These are phyloP conservation scores for Rhopalosiphum nymphaeae DNA, from an alignment of 2,888 invertebrate genomes.

Conservation along the genomic window DNA sequence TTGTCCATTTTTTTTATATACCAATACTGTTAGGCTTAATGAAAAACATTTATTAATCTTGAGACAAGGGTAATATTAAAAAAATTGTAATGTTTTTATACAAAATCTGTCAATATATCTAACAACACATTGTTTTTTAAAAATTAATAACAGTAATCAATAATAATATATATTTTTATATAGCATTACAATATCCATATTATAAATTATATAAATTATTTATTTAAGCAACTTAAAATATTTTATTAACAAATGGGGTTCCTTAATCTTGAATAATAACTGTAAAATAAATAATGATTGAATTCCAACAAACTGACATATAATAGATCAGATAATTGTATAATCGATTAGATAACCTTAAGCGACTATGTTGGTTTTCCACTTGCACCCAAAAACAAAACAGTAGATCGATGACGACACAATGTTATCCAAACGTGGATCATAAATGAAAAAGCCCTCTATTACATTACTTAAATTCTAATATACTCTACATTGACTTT, in stretches of 20 bases:
- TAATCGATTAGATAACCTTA: neutral
- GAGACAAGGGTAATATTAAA: neutral
- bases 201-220: neutral
- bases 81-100: neutral
- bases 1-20: neutral
- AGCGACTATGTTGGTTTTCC: neutral
- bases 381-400: neutral
- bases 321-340: neutral
- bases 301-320: neutral
- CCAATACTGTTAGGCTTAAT: neutral
- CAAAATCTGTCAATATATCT: neutral
- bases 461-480: neutral
- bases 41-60: neutral
- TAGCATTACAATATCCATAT: neutral
- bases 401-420: neutral
- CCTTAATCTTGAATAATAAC: neutral
- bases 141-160: neutral
- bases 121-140: neutral
- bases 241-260: neutral
- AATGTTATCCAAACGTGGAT: neutral
- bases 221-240: neutral
- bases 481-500: neutral
- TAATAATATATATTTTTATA: neutral
- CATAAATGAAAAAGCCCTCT: neutral
- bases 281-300: neutral